Conservation (phyloP, 2,888 invertebrate genomes). For the Apodemia duryi region DNA sequence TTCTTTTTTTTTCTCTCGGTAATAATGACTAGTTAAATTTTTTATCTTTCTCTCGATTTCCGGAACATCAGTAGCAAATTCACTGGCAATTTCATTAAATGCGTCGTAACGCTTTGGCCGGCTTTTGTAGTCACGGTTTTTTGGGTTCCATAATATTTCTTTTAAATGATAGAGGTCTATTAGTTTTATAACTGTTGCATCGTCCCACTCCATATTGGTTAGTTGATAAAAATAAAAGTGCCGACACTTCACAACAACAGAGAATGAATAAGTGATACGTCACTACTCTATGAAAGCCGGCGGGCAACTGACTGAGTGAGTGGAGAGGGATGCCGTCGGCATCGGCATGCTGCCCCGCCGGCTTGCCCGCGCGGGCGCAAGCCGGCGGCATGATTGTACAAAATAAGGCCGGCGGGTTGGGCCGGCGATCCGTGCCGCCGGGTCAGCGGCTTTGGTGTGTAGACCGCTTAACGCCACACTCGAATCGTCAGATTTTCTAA, state of each 20-base stretch:
- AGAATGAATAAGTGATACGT: constrained; percentile 9
- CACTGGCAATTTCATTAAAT: constrained; percentile 20
- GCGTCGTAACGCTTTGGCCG: constrained; percentile 23
- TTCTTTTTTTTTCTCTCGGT: constrained; percentile 23
- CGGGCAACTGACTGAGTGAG: constrained; percentile 9
- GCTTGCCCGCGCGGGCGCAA: too few species aligned
- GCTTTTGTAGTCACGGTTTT: constrained; percentile 24
- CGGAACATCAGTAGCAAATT: constrained; percentile 19
- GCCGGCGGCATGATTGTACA: not conserved
- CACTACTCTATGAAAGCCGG: constrained; percentile 6
- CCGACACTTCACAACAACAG: constrained; percentile 8
- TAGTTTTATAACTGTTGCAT: constrained; percentile 19
- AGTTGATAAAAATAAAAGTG: not conserved
- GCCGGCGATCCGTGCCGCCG: too few species aligned
- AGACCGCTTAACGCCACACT: too few species aligned
- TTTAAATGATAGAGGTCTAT: constrained; percentile 28
- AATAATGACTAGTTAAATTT: constrained; percentile 28
- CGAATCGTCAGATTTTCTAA: too few species aligned
- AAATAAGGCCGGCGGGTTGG: not conserved
- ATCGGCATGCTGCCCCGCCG: constrained; percentile 7
- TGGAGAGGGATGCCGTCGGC: constrained; percentile 5
- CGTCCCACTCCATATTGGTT: constrained; percentile 2
- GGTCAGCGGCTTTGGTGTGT: too few species aligned
- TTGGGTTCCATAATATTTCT: constrained; percentile 29
- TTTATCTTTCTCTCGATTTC: constrained; percentile 28